A percentile compares a stretch with the other conserved stretches of the same genome.
Conservation (phyloP, 2,113 vertebrate genomes). For the Callipepla californica region DNA sequence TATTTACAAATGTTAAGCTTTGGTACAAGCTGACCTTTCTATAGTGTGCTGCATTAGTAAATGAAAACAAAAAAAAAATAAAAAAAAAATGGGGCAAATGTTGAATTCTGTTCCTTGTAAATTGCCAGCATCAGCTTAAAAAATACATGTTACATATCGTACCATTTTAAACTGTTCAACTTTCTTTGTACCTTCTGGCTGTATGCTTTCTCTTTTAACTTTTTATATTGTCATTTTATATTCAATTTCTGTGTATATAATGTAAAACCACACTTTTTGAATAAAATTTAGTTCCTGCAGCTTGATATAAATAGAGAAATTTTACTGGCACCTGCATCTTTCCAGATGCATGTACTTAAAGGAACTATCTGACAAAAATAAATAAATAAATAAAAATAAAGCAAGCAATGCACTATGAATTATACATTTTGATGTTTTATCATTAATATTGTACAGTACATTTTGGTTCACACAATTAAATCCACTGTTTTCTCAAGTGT, state of each 20-base stretch:
- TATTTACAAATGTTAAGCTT: no score
- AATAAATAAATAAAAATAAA: constrained; percentile 84
- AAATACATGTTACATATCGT: constrained; percentile 92
- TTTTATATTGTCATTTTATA: constrained; percentile 99
- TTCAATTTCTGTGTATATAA: constrained; percentile 96
- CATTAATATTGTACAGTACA: constrained; percentile 94
- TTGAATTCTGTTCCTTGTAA: constrained; percentile 88
- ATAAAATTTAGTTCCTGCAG: constrained; percentile 93
- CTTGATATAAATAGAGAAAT: constrained; percentile 93
- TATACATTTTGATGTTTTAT: constrained; percentile 95
- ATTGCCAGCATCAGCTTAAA: constrained; percentile 92
- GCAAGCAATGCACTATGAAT: constrained; percentile 90
- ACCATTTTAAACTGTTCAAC: constrained; percentile 93
- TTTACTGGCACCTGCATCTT: constrained; percentile 89
- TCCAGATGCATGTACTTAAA: constrained; percentile 89
- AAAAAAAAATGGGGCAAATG: constrained; percentile 76
- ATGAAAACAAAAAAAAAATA: no score
- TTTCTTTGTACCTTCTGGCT: constrained; percentile 96
- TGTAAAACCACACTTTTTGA: constrained; percentile 93
- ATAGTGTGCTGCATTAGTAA: no score
- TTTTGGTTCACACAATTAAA: constrained; percentile 91
- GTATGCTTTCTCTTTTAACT: constrained; percentile 97
- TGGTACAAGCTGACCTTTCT: no score
- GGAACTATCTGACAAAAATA: constrained; percentile 86
- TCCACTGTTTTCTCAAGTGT: constrained; percentile 96